phyloP scores from a whole-genome alignment of 2,113 vertebrate genomes.

The Solea senegalensis region DNA sequence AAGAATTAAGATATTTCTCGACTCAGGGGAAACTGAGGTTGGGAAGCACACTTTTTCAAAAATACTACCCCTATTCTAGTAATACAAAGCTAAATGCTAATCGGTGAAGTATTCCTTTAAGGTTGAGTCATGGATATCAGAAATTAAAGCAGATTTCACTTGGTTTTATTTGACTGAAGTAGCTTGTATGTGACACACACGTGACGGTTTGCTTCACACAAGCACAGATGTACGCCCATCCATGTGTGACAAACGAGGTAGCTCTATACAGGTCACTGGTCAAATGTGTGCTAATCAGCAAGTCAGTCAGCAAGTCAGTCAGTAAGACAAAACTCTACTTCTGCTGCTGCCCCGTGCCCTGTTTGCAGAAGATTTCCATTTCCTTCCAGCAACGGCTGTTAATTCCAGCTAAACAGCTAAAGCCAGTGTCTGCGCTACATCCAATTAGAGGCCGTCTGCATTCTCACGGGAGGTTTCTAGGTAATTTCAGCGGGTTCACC shows the following conservation, averaged over 20 bases:
- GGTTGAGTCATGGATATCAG: slow-evolving; percentile 27
- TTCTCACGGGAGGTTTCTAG: slow-evolving; percentile 35
- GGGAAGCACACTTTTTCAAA: too few species aligned
- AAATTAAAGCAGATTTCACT: slow-evolving; percentile 13
- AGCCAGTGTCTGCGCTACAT: slow-evolving; percentile 66
- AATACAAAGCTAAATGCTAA: too few species aligned
- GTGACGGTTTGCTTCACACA: slow-evolving; percentile 33
- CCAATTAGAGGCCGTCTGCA: slow-evolving; percentile 66
- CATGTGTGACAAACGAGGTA: slow-evolving; percentile 15
- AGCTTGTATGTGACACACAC: slow-evolving; percentile 1
- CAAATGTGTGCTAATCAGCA: slow-evolving; percentile 22
- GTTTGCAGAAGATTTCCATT: slow-evolving; percentile 14
- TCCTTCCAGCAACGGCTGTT: slow-evolving; percentile 34
- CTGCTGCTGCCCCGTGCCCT: slow-evolving; percentile 24
- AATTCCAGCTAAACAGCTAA: slow-evolving; percentile 69
- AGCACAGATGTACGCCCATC: slow-evolving; percentile 15
- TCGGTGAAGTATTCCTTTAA: too few species aligned
- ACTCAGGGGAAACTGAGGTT: too few species aligned
- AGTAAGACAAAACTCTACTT: slow-evolving; percentile 12
- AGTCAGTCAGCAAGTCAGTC: slow-evolving; percentile 25
- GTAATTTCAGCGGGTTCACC: slow-evolving; percentile 25
- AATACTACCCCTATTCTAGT: too few species aligned
- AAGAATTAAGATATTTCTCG: too few species aligned
- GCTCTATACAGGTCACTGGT: slow-evolving; percentile 31
- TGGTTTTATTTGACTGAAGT: not conserved